Evolutionary conservation across 2,113 vertebrate species (phyloP).

Genomic region (Tapirus terrestris): DNA sequence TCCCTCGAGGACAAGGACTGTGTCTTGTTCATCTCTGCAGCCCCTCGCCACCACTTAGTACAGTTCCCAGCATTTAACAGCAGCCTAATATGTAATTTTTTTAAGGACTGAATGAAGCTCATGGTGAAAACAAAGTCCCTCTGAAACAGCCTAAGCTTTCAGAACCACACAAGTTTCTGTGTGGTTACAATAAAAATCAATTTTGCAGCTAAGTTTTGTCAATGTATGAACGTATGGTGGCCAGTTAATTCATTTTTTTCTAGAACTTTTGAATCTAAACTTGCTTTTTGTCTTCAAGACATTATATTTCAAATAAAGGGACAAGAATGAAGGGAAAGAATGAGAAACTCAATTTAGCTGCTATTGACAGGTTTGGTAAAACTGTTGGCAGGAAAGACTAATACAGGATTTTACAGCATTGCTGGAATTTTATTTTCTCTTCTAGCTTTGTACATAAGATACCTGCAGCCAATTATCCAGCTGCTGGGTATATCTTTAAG

Average conservation of each 20-base stretch:
- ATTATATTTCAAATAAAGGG: neutral
- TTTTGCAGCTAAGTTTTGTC: neutral
- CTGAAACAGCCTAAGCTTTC: neutral
- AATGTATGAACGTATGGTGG: neutral
- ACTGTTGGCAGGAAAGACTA: neutral
- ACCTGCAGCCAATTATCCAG: neutral
- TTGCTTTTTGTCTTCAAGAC: neutral
- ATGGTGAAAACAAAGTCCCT: neutral
- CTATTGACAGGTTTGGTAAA: neutral
- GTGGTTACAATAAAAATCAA: neutral
- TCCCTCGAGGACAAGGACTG: neutral
- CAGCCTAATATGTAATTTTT: neutral
- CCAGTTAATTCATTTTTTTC: neutral
- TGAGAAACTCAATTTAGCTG: neutral
- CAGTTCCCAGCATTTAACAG: neutral
- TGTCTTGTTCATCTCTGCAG: neutral
- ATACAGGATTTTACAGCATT: neutral
- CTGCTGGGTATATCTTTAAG: neutral
- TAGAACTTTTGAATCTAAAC: neutral
- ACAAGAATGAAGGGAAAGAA: neutral
- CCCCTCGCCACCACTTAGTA: neutral
- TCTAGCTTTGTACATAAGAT: neutral
- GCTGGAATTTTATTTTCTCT: neutral
- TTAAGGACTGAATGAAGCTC: neutral
- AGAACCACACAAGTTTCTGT: neutral